Evolutionary conservation across 2,113 vertebrate genomes (phyloP), one percentile per base, ranked within the genome.

Genomic region (Rhea pennata): DNA sequence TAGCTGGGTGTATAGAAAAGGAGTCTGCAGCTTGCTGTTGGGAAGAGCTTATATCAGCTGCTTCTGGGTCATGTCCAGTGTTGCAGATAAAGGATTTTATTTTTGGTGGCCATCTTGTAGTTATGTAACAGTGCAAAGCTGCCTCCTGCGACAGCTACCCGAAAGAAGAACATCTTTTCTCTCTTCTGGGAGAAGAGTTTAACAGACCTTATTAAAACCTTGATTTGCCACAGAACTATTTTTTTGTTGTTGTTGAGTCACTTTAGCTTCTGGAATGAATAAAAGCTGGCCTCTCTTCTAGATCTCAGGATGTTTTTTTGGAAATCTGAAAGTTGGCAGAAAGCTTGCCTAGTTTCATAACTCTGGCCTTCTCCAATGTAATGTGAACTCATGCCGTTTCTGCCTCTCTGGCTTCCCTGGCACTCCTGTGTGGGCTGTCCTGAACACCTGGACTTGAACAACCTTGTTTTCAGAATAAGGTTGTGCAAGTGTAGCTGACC

Each of bases 101-200:
- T 92, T 92, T 58, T 84, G 88, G 84, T 81, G 81, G 93, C 95
- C 95, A 94, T 97, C 83, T 95, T 96, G 77, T 62, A 15, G 84
- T 94, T 95, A 26, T 0, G 0, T 91, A 96, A 95, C 0, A 1
- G 39, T 0, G 1, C 6, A 16, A 62, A 6, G 22, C 48, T 42
- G 15, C 62, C 58, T 61, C 69, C 4, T 8, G 76, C 83, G 76
- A 7, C 53, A 59, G 51, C 64, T 22, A 1, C 48, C 22, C 8
- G 10, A 4, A 70, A 66, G 85, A 29, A 24, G 39, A 86, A 31
- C 1, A 8, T 40, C 56, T 50, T 42, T 42, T 54, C 24, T 20
- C 31, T 9, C 61, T 16, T 14, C 53, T 40, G 33, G 58, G 12
- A 82, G 77, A 46, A 58, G 72, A 31, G 14, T 9, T 9, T 33